Evolutionary conservation across 2,888 invertebrate genomes (phyloP), one percentile per base, ranked within the genome.

Genomic region (Pheosia tremula): DNA sequence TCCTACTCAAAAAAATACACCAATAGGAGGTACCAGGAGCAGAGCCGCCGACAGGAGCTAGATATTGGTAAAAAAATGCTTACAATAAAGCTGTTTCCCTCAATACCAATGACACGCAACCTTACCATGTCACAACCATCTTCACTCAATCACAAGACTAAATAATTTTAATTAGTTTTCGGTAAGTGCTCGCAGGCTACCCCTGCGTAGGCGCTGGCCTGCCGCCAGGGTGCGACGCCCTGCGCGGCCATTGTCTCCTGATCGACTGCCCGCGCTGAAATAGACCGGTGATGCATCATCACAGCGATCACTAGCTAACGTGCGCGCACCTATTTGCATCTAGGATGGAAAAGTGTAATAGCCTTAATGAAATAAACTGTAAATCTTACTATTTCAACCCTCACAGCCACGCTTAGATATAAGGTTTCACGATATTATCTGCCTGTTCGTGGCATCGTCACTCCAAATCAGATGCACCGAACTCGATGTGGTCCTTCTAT

Each of bases 161-260:
- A 47, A 47, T n/a, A 9, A 47, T 47, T 47, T 47, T 11, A n/a
- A 47, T 47, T 2, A 47, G 47, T 47, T 47, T 47, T 47, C 47
- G 47, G 47, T 47, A n/a, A 47, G 11, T 47, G 47, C n/a, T n/a
- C 65, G 67, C 55, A 36, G 73, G 60, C 79, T 71, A 79, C 82
- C 78, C 80, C 72, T 61, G 73, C 74, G 77, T 77, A 78, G 75
- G 77, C 59, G 69, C 74, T 82, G 82, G 83, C 77, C 50, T 56
- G 45, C 8, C 59, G 74, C 76, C 81, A 83, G 82, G 80, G 83
- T 77, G 77, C 83, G 80, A 73, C 80, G 82, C 73, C 75, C 77
- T 74, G 66, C 60, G 60, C 72, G 81, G 80, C 77, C 80, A 74
- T 80, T 81, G 81, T 81, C 78, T 77, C 73, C 55, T 71, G 58